Percentiles rank a stretch among this genome's conserved stretches.
These are phyloP conservation scores for Ascaphus truei DNA, from an alignment of 2,113 vertebrate species.

Conservation along the genomic window DNA sequence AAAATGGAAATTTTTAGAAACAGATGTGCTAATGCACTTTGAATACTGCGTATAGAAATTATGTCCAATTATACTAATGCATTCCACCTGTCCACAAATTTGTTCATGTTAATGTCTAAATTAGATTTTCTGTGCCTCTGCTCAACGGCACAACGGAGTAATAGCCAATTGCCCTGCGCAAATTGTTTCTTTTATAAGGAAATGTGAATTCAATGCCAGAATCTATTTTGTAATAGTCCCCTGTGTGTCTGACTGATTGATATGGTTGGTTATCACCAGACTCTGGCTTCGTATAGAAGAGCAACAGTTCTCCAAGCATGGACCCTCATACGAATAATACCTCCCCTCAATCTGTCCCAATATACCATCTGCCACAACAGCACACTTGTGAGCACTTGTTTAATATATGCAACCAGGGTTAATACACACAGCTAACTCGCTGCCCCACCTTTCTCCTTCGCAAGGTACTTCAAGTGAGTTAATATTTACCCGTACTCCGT, in stretches of 20 bases:
- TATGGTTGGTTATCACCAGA: background rate
- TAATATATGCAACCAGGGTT: too few species aligned
- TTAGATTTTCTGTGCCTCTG: background rate
- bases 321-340: background rate
- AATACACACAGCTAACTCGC: too few species aligned
- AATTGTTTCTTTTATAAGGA: background rate
- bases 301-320: background rate
- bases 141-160: background rate
- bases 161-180: background rate
- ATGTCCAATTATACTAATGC: constrained; percentile 19
- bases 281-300: background rate
- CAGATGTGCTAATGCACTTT: constrained; percentile 11
- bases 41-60: background rate
- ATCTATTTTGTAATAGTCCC: background rate
- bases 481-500: too few species aligned
- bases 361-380: background rate
- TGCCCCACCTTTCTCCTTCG: too few species aligned
- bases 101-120: constrained; percentile 15
- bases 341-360: background rate
- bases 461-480: too few species aligned
- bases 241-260: background rate
- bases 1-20: background rate
- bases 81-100: constrained; percentile 12
- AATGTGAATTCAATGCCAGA: background rate
- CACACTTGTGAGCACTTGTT: too few species aligned